Evolutionary conservation across 2,888 invertebrate genomes (phyloP).

Genomic region (Siphlonurus alternatus): DNA sequence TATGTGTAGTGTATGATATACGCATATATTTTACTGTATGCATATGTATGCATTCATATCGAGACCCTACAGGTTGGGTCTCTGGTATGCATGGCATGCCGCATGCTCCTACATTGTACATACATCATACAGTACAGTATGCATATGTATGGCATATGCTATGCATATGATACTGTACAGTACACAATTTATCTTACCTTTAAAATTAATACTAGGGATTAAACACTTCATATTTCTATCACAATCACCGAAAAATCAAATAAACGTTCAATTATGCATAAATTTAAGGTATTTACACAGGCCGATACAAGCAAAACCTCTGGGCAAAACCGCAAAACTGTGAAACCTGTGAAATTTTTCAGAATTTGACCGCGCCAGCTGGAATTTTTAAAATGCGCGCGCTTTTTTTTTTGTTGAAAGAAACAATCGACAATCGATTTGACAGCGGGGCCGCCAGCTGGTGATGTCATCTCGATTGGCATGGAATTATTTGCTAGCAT

Average conservation of each 20-base stretch:
- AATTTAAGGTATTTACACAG: no score
- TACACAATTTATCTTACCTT: conserved; percentile 33
- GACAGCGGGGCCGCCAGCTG: neutral
- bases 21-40: no score
- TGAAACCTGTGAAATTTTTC: no score
- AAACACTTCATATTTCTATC: conserved; percentile 49
- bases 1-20: no score
- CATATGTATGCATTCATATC: no score
- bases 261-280: no score
- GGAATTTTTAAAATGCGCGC: no score
- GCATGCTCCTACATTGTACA: neutral
- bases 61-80: no score
- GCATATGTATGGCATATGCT: conserved; percentile 5
- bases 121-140: neutral
- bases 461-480: neutral
- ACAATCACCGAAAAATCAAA: neutral
- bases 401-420: no score
- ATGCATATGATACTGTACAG: neutral
- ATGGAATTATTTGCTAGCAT: no score
- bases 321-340: neutral
- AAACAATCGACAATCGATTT: neutral
- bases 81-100: no score
- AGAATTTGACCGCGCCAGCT: neutral
- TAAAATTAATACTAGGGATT: conserved; percentile 55
- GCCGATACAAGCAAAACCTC: no score